Base-by-base conservation (phyloP, 2,113 vertebrate genomes). In the Colius striatus region DNA sequence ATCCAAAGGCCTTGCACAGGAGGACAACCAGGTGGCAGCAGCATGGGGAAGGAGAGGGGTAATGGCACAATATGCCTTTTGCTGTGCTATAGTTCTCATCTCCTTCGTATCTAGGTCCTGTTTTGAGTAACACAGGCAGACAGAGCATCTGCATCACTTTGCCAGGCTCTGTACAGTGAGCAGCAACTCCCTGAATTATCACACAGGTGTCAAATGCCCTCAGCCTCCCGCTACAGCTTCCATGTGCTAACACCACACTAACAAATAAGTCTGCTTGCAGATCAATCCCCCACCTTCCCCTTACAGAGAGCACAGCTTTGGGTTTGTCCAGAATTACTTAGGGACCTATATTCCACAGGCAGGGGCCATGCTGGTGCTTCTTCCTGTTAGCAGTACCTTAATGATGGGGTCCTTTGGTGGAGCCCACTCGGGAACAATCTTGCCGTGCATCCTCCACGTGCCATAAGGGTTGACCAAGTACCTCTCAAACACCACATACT, bases 401-500 rank as follows among this genome's bases (percentile, higher is more conserved):
- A 98, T 38, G 54, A 99, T 94, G 6, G 99, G 98, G 12, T 99
- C 99, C 96, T 99, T 99, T 10, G 98, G 98, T 0, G 98, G 98
- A 15, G 98, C 98, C 98, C 98, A 98, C 1, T 80, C 21, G 0
- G 98, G 98, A 17, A 98, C 29, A 1, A 98, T 98, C 94, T 98
- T 98, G 41, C 96, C 98, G 0, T 98, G 98, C 96, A 98, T 94
- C 94, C 98, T 97, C 98, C 98, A 98, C 0, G 78, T 53, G 2
- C 98, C 97, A 0, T 98, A 98, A 0, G 98, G 98, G 89, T 99
- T 99, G 20, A 96, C 87, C 87, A 99, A 93, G 91, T 99, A 99
- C 61, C 97, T 98, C 92, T 99, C 99, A 34, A 99, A 97, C 29
- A 99, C 98, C 0, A 99, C 94, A 5, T 99, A 99, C 75, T 99